phyloP scores from a whole-genome alignment of 2,888 invertebrate genomes.

The Apodemia mormo region DNA sequence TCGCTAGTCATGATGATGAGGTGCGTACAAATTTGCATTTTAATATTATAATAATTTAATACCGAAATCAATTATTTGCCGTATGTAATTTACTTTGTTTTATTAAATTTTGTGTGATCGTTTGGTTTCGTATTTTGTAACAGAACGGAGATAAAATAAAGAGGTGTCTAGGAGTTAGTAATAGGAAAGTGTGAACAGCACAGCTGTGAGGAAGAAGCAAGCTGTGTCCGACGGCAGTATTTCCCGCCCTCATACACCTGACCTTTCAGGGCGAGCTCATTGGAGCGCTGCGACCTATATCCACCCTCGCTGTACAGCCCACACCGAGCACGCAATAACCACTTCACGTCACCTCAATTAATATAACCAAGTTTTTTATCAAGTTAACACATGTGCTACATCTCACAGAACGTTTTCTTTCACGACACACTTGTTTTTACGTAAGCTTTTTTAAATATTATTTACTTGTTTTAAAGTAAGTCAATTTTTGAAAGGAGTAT shows the following conservation, averaged over 20 bases:
- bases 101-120: background rate
- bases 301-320: slow-evolving; percentile 52
- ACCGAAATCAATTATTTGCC: background rate
- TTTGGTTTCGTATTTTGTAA: slow-evolving; percentile 22
- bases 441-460: background rate
- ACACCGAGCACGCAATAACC: slow-evolving; percentile 60
- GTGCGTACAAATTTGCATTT: slow-evolving; percentile 56
- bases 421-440: background rate
- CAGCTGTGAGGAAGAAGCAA: slow-evolving; percentile 48
- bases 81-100: background rate
- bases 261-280: slow-evolving; percentile 79
- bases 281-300: slow-evolving; percentile 78
- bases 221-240: slow-evolving; percentile 67
- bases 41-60: slow-evolving; percentile 31
- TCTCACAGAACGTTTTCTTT: slow-evolving; percentile 3
- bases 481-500: no score
- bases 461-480: no score
- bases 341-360: slow-evolving; percentile 59
- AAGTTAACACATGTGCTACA: slow-evolving; percentile 46
- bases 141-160: slow-evolving; percentile 18
- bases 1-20: slow-evolving; percentile 98
- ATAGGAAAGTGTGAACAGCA: slow-evolving; percentile 60
- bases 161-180: slow-evolving; percentile 49
- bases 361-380: slow-evolving; percentile 60
- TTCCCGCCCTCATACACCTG: slow-evolving; percentile 79